Base-by-base conservation (phyloP, 2,797 vertebrate species). In the Sebastes kiyomatsui region DNA sequence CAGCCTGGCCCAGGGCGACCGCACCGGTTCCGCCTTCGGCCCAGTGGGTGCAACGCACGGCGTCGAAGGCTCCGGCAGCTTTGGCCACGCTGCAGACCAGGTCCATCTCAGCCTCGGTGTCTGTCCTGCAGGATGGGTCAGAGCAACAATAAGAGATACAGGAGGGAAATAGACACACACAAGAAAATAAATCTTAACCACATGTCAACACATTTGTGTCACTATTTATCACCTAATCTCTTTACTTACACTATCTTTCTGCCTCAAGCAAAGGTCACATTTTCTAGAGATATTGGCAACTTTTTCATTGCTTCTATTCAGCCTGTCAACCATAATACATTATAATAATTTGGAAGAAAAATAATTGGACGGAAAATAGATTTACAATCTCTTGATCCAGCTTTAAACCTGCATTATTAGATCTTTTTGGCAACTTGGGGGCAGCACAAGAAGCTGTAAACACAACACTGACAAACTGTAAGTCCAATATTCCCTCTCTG, bases 1-100 rank as follows among this genome's bases (percentile, higher is more conserved):
- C 97, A 0, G 98, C 97, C 66, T 72, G 90, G 3, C 96, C 98
- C 18, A 99, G 94, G 1, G 96, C 96, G 27, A 96, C 54, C 0
- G 99, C 97, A 1, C 99, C 99, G 25, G 93, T 96, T 2, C 99
- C 99, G 0, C 98, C 99, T 55, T 99, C 96, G 6, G 98, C 97
- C 99, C 99, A 99, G 94, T 99, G 98, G 76, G 94, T 95, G 88
- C 97, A 98, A 30, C 90, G 96, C 84, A 99, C 97, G 0, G 99
- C 97, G 16, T 99, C 98, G 0, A 98, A 99, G 0, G 98, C 99
- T 65, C 98, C 98, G 0, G 97, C 96, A 27, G 96, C 95, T 94
- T 96, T 98, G 54, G 99, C 96, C 67, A 97, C 67, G 18, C 80
- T 90, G 79, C 96, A 96, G 52, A 99, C 89, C 75, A 99, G 93